Conservation (phyloP, 2,888 invertebrate species). For the Volucella zonaria region DNA sequence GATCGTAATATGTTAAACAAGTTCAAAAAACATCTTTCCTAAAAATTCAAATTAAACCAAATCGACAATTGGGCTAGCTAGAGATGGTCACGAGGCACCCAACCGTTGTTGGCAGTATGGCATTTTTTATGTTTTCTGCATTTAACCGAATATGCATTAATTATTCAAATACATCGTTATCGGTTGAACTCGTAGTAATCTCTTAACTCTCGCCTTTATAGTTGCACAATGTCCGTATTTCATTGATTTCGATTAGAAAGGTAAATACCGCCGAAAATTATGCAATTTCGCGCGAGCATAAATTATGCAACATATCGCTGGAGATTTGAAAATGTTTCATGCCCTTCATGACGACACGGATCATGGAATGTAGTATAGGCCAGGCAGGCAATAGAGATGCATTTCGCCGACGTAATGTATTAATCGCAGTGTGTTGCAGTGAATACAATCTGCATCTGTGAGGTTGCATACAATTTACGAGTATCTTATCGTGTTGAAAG, state of each 20-base stretch:
- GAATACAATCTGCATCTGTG: neutral
- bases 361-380: too few relatives aligned
- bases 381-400: slow-evolving; percentile 6
- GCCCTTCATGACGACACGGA: neutral
- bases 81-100: neutral
- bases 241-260: slow-evolving; percentile 58
- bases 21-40: slow-evolving; percentile 6
- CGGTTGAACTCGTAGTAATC: neutral
- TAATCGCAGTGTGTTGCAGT: slow-evolving; percentile 30
- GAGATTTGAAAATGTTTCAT: neutral
- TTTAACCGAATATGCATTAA: slow-evolving; percentile 33
- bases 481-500: slow-evolving; percentile 67
- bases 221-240: slow-evolving; percentile 46
- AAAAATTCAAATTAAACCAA: neutral
- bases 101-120: neutral
- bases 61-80: neutral
- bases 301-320: slow-evolving; percentile 40
- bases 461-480: slow-evolving; percentile 31
- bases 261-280: slow-evolving; percentile 57
- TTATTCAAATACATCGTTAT: slow-evolving; percentile 28
- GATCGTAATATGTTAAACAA: slow-evolving; percentile 43
- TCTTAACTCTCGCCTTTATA: slow-evolving; percentile 1
- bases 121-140: too few relatives aligned
- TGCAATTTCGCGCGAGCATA: slow-evolving; percentile 38
- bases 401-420: neutral